Evolutionary conservation across 2,113 vertebrate species (phyloP).

Genomic region (Nesogale talazaci): DNA sequence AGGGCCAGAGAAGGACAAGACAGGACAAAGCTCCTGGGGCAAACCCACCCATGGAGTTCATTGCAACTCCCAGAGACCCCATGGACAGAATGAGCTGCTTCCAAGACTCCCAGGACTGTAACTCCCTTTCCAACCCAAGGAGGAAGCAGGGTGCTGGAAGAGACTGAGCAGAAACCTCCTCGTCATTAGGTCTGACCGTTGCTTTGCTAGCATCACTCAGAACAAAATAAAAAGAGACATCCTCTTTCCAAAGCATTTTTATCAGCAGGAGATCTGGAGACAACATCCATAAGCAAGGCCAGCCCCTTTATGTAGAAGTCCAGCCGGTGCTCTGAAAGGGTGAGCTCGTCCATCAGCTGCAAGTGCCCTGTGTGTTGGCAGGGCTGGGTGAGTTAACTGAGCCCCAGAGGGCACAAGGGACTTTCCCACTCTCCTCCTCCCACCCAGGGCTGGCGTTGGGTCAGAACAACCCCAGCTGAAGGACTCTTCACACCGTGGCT

Average conservation of each 20-base stretch:
- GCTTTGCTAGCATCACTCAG: neutral
- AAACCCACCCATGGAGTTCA: too few species aligned
- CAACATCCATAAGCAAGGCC: conserved; percentile 20
- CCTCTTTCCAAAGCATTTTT: conserved; percentile 1
- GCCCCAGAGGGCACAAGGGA: neutral
- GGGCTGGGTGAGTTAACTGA: neutral
- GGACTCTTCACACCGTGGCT: accelerated
- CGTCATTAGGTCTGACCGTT: neutral
- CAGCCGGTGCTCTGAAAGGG: neutral
- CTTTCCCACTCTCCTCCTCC: neutral
- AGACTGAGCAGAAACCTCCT: neutral
- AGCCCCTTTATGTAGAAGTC: neutral
- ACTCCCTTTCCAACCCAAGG: neutral
- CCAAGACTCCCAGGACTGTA: too few species aligned
- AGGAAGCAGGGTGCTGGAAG: neutral
- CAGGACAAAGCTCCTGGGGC: too few species aligned
- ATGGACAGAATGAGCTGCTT: too few species aligned
- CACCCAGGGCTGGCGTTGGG: neutral
- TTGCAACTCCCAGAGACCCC: too few species aligned
- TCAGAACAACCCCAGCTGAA: neutral
- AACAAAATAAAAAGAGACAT: neutral
- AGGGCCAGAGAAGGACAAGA: neutral
- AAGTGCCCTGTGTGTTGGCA: neutral
- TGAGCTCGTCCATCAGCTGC: neutral
- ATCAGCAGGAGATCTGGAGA: neutral